A percentile compares a stretch with the other conserved stretches of the same genome.
These are phyloP conservation scores for Emesis castigata DNA, from an alignment of 2,888 invertebrate genomes.

Conservation along the genomic window DNA sequence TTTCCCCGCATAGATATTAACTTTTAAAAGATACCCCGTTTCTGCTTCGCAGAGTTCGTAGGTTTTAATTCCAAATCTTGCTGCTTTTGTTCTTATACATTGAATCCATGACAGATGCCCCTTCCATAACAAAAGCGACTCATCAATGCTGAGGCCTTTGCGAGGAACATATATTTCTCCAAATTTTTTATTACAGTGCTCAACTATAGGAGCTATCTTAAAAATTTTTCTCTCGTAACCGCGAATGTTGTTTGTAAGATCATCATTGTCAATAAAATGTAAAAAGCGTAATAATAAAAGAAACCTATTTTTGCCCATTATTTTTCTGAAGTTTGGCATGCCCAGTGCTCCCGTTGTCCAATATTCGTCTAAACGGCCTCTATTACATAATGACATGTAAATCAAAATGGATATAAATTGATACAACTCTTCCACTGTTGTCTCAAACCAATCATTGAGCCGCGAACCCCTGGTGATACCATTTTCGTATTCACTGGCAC, in stretches of 20 bases:
- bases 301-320: slow-evolving; percentile 4
- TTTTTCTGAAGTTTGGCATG: slow-evolving; percentile 3
- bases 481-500: neutral
- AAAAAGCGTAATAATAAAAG: neutral
- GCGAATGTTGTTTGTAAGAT: neutral
- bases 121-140: neutral
- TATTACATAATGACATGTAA: slow-evolving; percentile 11
- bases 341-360: neutral
- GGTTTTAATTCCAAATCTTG: neutral
- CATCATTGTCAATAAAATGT: neutral
- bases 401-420: neutral
- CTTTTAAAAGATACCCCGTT: neutral
- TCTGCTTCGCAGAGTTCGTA: neutral
- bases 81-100: neutral
- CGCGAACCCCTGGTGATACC: neutral
- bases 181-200: neutral
- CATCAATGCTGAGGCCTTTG: neutral
- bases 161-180: neutral
- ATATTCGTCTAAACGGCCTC: neutral
- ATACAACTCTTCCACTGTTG: neutral
- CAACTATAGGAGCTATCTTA: neutral
- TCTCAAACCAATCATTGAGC: neutral
- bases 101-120: neutral
- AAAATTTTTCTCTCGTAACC: neutral
- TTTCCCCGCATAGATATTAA: neutral